Conservation (phyloP, 2,113 vertebrate species). For the Bostrychus sinensis region DNA sequence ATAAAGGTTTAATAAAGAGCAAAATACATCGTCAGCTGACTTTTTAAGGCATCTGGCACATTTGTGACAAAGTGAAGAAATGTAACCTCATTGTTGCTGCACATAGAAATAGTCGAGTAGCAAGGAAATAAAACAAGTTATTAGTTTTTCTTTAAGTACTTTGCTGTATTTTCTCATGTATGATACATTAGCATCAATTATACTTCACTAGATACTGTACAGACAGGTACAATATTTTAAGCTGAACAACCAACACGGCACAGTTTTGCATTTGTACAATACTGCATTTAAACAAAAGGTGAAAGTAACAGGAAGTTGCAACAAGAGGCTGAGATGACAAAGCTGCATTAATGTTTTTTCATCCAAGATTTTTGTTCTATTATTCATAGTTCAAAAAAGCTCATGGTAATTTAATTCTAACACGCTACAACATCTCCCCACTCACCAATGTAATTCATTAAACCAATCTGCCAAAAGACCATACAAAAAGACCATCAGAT, state of each 20-base stretch:
- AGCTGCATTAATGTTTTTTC: conserved; percentile 15
- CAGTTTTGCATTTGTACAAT: conserved; percentile 21
- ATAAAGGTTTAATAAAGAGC: too few relatives aligned
- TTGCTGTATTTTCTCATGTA: conserved; percentile 57
- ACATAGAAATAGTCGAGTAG: neutral
- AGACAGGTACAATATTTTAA: conserved; percentile 19
- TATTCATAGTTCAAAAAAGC: conserved; percentile 10
- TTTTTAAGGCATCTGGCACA: conserved; percentile 53
- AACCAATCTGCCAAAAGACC: conserved; percentile 7
- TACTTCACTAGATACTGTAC: conserved; percentile 35
- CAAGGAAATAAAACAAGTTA: conserved; percentile 15
- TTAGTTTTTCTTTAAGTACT: conserved; percentile 18
- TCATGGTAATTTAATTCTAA: conserved; percentile 24
- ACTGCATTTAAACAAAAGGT: conserved; percentile 11
- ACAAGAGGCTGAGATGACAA: neutral
- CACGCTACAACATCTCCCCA: conserved; percentile 29
- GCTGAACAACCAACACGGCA: conserved; percentile 3
- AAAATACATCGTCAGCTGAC: conserved; percentile 44
- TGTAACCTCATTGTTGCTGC: neutral
- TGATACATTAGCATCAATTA: conserved; percentile 27
- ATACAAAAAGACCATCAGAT: conserved; percentile 5
- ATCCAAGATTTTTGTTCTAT: neutral
- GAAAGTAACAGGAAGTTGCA: conserved; percentile 16
- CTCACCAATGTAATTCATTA: conserved; percentile 24
- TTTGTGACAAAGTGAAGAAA: conserved; percentile 35